Conservation (phyloP, 2,888 invertebrate species). For the Amphipyra berbera region DNA sequence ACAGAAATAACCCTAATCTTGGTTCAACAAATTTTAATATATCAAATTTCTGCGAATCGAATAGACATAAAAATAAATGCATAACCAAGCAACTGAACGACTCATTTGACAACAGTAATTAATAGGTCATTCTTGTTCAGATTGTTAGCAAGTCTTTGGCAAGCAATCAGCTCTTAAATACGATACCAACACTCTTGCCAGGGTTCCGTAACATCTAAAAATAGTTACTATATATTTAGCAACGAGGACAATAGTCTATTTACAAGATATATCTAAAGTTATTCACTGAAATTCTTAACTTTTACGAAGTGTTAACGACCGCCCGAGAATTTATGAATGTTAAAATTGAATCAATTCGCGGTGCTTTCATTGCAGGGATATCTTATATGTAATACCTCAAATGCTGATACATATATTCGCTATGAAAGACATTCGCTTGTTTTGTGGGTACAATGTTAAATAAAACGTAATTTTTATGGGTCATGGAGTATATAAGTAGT, state of each 20-base stretch:
- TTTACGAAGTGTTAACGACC: conserved; percentile 14
- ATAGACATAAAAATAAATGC: conserved; percentile 31
- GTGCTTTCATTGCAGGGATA: background rate
- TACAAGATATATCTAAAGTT: conserved; percentile 22
- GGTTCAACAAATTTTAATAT: no score
- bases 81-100: conserved; percentile 37
- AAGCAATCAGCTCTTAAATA: conserved; percentile 63
- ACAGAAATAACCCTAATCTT: no score
- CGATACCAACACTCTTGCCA: conserved; percentile 61
- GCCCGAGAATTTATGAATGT: background rate
- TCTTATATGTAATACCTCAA: background rate
- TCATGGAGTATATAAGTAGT: no score
- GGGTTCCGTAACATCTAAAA: conserved; percentile 61
- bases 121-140: conserved; percentile 51
- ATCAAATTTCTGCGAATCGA: conserved; percentile 8
- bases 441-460: background rate
- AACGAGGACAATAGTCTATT: conserved; percentile 49
- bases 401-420: conserved; percentile 4
- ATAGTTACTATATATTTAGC: conserved; percentile 66
- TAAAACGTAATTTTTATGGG: background rate
- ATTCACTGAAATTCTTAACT: conserved; percentile 9
- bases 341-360: conserved; percentile 6
- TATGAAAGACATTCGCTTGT: conserved; percentile 16
- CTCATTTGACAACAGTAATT: conserved; percentile 52
- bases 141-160: conserved; percentile 68